phyloP scores from a whole-genome alignment of 1,140 invertebrate genomes.

The Asbolus verrucosus region DNA sequence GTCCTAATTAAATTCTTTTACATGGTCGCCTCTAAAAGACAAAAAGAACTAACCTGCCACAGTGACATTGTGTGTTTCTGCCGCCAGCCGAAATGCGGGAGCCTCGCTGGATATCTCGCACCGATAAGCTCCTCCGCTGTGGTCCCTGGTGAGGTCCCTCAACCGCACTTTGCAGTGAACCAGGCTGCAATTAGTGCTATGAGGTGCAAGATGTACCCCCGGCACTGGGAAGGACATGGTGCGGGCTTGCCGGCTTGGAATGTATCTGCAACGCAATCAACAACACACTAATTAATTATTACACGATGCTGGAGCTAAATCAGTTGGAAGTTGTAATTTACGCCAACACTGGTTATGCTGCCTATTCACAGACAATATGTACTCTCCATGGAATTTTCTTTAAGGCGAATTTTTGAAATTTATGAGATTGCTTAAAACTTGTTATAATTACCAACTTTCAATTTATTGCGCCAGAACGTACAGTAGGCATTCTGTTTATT shows the following conservation, averaged over 20 bases:
- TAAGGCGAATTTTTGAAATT: too few species aligned
- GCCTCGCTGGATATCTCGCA: conserved; percentile 76
- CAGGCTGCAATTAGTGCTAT: conserved; percentile 48
- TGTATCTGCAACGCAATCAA: conserved; percentile 46
- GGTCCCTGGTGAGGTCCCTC: conserved; percentile 49
- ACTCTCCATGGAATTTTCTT: too few species aligned
- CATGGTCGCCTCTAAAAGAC: too few species aligned
- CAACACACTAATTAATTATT: too few species aligned
- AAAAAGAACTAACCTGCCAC: conserved; percentile 68
- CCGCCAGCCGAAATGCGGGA: conserved; percentile 72
- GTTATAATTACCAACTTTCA: too few species aligned
- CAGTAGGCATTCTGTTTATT: too few species aligned
- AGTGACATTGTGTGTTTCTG: conserved; percentile 71
- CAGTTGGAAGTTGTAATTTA: too few species aligned
- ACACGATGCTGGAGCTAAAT: not conserved
- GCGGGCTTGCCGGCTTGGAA: conserved; percentile 49
- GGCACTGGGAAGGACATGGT: conserved; percentile 54
- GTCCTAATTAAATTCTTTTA: too few species aligned
- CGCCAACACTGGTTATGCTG: too few species aligned
- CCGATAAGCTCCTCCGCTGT: conserved; percentile 67
- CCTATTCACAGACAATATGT: too few species aligned
- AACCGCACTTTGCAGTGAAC: conserved; percentile 52
- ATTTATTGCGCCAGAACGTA: too few species aligned
- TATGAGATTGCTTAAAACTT: too few species aligned
- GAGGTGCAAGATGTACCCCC: conserved; percentile 53